Conservation (phyloP, 2,888 invertebrate species). For the Liopterus haemorrhoidalis region DNA sequence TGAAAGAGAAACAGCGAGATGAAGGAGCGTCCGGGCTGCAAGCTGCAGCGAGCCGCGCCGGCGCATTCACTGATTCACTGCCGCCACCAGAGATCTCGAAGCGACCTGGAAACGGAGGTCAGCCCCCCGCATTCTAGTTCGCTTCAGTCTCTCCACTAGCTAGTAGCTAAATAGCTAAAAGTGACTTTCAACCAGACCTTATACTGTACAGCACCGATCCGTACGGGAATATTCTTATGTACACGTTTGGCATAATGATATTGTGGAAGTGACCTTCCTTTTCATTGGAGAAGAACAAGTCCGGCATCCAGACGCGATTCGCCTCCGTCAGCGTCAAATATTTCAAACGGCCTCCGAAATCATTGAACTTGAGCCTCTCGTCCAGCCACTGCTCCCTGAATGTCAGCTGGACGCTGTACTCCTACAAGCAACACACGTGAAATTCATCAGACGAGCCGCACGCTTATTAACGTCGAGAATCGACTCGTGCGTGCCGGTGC, state of each 20-base stretch:
- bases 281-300: constrained; percentile 96
- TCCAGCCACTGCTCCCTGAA: constrained; percentile 97
- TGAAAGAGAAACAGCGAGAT: constrained; percentile 49
- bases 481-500: neutral
- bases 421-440: constrained; percentile 57
- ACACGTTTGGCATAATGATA: constrained; percentile 96
- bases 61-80: too few species aligned
- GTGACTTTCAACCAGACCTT: constrained; percentile 59
- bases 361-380: constrained; percentile 83
- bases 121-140: too few species aligned
- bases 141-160: too few species aligned
- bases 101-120: constrained; percentile 12
- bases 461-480: neutral
- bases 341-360: constrained; percentile 80
- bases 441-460: neutral
- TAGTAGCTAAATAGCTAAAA: too few species aligned
- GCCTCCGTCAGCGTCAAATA: constrained; percentile 91
- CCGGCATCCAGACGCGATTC: constrained; percentile 96
- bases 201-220: constrained; percentile 95
- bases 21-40: too few species aligned
- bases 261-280: constrained; percentile 97
- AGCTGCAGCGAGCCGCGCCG: too few species aligned
- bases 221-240: constrained; percentile 91
- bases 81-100: too few species aligned
- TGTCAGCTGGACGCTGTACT: constrained; percentile 96